Evolutionary conservation across 2,113 vertebrate species (phyloP), one percentile per base, ranked within the genome.

Genomic region (Lutjanus erythropterus): DNA sequence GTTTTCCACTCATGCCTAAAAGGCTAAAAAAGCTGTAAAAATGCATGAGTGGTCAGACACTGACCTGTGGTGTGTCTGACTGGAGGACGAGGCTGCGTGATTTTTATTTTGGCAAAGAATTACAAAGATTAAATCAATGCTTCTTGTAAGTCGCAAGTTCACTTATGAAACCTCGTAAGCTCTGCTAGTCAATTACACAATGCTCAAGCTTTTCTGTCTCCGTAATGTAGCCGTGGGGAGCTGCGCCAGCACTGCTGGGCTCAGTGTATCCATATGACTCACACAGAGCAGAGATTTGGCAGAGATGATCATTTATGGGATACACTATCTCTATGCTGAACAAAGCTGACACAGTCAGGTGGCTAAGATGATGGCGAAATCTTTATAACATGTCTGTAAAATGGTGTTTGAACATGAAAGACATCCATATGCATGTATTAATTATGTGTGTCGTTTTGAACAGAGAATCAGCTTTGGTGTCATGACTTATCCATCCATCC

Each of bases 21-120:
- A 68, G 84, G 82, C 68, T 79, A 58, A 70, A 83, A 53, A 86
- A 74, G 85, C 80, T 87, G 81, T 65, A 66, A 88, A 86, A 74
- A 55, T 52, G 73, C 75, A 46, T 33, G 60, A 78, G 59, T 19
- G 49, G 52, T 73, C 27, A 50, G 52, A 74, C 69, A 67, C 18
- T 70, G 68, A 86, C 80, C 65, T 78, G 84, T 62, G 49, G 53
- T 80, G 37, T 39, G 23, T 80, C 84, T 80, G 33, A 79, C 56
- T 27, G 44, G 27, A 77, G 58, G 49, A 71, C 2, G 5, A 46
- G 23, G 64, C 69, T 79, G 37, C 3, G 4, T 46, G 37, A 52
- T 77, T 58, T 85, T 75, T 75, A 53, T 71, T 79, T 55, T 67
- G 35, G 35, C 31, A 84, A 67, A 75, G 25, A 71, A 47, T 71